Percentiles rank a stretch among this genome's conserved stretches.
phyloP scores from a whole-genome alignment of 30 jellyfish, hydroid and myxozoan genomes.

The Pelagia noctiluca region DNA sequence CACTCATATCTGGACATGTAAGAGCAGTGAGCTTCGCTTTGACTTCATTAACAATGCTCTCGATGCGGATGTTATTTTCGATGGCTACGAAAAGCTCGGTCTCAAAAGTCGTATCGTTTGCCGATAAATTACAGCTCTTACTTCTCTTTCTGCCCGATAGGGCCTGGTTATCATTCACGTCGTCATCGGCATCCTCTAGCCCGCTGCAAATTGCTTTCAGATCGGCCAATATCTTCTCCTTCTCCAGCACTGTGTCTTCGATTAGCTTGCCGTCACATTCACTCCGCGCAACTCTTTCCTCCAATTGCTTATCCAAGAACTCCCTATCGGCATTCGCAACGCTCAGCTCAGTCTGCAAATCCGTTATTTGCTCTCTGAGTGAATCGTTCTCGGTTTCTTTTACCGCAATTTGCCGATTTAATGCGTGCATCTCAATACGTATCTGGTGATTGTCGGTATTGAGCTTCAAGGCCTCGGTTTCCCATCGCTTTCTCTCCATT shows the following conservation, averaged over 20 bases:
- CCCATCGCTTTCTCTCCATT: constrained; percentile 24
- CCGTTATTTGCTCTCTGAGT: constrained; percentile 49
- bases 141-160: constrained; percentile 8
- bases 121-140: constrained; percentile 37
- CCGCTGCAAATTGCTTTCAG: constrained; percentile 19
- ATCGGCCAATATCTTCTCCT: constrained; percentile 23
- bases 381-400: constrained; percentile 63
- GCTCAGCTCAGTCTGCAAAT: constrained; percentile 32
- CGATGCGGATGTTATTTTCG: constrained; percentile 81
- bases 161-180: constrained; percentile 25
- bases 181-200: constrained; percentile 29
- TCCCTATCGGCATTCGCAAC: constrained; percentile 52
- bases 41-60: constrained; percentile 73
- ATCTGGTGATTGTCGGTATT: constrained; percentile 47
- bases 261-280: constrained; percentile 1
- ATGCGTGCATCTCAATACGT: constrained; percentile 42
- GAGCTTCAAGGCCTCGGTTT: constrained; percentile 39
- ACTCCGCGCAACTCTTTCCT: constrained; percentile 34
- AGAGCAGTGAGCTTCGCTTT: constrained; percentile 29
- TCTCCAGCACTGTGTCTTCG: constrained; percentile 20
- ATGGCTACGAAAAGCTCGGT: constrained; percentile 87
- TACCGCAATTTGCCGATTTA: constrained; percentile 51
- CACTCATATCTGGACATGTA: constrained; percentile 9
- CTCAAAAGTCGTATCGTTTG: constrained; percentile 74
- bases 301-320: constrained; percentile 9